Conservation (phyloP, 2,113 vertebrate species). For the Callocephalon fimbriatum region DNA sequence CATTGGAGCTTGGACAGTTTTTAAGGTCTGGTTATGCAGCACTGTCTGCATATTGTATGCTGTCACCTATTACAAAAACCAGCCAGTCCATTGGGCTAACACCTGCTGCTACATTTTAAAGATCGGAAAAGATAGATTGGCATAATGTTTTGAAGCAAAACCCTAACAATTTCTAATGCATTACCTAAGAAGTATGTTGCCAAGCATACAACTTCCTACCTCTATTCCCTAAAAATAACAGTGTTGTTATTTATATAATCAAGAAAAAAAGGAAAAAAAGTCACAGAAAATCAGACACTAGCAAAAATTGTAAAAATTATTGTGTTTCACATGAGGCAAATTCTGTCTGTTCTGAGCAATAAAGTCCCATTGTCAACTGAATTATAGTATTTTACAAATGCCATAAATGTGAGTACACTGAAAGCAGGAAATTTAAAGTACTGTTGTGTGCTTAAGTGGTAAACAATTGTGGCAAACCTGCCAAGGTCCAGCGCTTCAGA, state of each 20-base stretch:
- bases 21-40: background rate
- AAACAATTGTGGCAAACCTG: background rate
- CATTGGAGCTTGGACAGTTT: background rate
- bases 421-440: conserved; percentile 18
- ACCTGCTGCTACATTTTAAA: background rate
- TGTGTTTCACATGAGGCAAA: background rate
- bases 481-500: background rate
- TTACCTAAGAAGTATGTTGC: background rate
- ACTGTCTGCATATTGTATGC: background rate
- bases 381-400: background rate
- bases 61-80: background rate
- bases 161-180: background rate
- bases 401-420: background rate
- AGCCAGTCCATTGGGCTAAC: background rate
- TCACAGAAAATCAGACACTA: background rate
- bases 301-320: background rate
- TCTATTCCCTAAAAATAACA: background rate
- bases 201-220: background rate
- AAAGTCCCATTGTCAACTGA: background rate
- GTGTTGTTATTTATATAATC: background rate
- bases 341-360: background rate
- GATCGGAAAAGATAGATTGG: background rate
- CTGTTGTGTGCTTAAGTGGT: background rate
- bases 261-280: background rate
- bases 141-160: background rate